phyloP scores from a whole-genome alignment of 2,888 invertebrate species.

The Diogma glabrata region DNA sequence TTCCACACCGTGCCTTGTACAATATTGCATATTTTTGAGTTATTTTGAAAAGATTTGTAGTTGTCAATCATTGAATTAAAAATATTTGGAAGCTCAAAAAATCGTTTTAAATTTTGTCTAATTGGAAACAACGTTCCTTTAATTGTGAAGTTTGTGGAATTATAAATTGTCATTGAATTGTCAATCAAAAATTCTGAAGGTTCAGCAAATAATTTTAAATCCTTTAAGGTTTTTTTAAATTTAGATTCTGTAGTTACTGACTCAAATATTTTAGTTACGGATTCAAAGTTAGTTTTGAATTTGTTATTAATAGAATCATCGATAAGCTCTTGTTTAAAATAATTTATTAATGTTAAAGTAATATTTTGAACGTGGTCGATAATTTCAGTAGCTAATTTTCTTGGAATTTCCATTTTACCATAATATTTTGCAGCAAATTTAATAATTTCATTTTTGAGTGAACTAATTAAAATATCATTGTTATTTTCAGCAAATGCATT shows the following conservation, averaged over 20 bases:
- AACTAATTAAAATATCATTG: not conserved
- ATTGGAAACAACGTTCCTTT: constrained; percentile 11
- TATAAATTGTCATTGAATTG: not conserved
- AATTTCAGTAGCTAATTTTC: constrained; percentile 3
- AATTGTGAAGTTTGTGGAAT: not conserved
- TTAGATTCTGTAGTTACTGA: constrained; percentile 10
- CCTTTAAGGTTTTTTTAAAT: constrained; percentile 7
- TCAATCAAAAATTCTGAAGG: constrained; percentile 14
- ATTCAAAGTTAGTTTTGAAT: not conserved
- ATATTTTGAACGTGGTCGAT: constrained; percentile 8
- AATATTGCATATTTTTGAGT: constrained; percentile 11
- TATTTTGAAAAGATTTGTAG: not conserved
- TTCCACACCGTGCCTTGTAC: constrained; percentile 12
- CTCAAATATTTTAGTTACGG: constrained; percentile 3
- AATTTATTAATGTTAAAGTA: constrained; percentile 3
- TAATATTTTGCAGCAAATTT: constrained; percentile 8
- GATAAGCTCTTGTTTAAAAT: not conserved
- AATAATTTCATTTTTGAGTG: not conserved
- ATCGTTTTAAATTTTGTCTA: constrained; percentile 6
- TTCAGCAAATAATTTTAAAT: constrained; percentile 8
- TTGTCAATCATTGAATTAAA: constrained; percentile 8
- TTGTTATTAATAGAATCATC: not conserved
- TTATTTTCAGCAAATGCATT: not conserved
- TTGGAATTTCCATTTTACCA: constrained; percentile 6
- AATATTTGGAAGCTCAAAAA: constrained; percentile 12